Evolutionary conservation across 1,140 invertebrate species (phyloP).

Genomic region (Homarus americanus): DNA sequence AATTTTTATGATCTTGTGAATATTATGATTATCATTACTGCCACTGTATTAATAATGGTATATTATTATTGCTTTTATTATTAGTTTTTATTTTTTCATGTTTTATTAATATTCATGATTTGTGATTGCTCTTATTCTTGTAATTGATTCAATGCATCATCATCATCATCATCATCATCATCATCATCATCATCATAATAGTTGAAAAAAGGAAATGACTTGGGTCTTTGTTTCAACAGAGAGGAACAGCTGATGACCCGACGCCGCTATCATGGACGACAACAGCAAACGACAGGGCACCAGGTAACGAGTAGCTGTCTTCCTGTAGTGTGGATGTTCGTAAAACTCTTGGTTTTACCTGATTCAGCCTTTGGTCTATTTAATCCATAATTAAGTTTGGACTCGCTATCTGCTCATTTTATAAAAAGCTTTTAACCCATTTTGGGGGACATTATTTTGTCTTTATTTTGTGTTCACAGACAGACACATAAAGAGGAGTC

Average conservation of each 20-base stretch:
- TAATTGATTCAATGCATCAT: background rate
- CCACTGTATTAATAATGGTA: too few species aligned
- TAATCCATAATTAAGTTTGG: too few species aligned
- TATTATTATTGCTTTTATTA: background rate
- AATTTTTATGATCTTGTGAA: background rate
- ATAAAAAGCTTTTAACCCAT: too few species aligned
- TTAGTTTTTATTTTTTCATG: background rate
- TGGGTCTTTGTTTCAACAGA: background rate
- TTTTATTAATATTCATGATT: background rate
- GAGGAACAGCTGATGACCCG: slow-evolving; percentile 36
- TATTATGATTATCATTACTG: background rate
- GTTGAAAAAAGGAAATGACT: background rate
- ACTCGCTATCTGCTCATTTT: too few species aligned
- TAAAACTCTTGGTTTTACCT: too few species aligned
- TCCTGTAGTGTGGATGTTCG: too few species aligned
- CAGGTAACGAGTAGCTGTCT: slow-evolving; percentile 65
- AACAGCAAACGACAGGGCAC: slow-evolving; percentile 77
- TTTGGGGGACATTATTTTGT: too few species aligned
- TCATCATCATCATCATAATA: too few species aligned
- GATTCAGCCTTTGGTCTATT: too few species aligned
- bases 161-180: background rate
- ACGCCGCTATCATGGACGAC: slow-evolving; percentile 73
- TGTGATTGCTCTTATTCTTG: background rate
- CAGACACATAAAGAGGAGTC: too few species aligned
- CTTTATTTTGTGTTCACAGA: too few species aligned